Percentiles rank a stretch among this genome's conserved stretches.
Conservation (phyloP, 2,888 invertebrate species). For the Archaeoteleia sp. region DNA sequence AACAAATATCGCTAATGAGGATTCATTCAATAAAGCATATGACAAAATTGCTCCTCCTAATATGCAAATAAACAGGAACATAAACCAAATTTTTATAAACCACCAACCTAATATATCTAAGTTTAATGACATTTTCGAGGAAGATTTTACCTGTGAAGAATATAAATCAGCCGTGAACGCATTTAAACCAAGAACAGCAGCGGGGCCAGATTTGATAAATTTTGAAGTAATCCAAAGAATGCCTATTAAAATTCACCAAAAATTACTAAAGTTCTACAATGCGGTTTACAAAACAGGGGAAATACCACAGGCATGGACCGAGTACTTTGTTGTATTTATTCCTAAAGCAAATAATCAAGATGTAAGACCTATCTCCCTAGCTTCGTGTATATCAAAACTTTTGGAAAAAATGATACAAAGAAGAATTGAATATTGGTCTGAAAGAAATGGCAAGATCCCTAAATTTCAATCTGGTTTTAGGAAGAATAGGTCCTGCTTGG, state of each 20-base stretch:
- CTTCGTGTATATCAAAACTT: slow-evolving; percentile 1
- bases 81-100: not conserved
- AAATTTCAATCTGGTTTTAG: slow-evolving; percentile 10
- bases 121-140: not conserved
- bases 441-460: slow-evolving; percentile 9
- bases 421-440: slow-evolving; percentile 14
- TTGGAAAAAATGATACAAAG: slow-evolving; percentile 27
- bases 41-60: not conserved
- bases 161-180: slow-evolving; percentile 1
- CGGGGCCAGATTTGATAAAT: slow-evolving; percentile 9
- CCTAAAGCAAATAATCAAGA: slow-evolving; percentile 7
- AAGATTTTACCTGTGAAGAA: not conserved
- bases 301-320: too few relatives aligned
- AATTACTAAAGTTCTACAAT: slow-evolving; percentile 2
- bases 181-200: slow-evolving; percentile 1
- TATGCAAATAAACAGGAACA: too few relatives aligned
- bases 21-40: too few relatives aligned
- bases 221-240: slow-evolving; percentile 7
- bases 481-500: slow-evolving; percentile 16
- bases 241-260: not conserved
- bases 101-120: not conserved
- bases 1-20: too few relatives aligned
- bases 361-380: slow-evolving; percentile 13
- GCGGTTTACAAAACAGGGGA: not conserved
- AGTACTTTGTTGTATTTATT: slow-evolving; percentile 16